phyloP scores from a whole-genome alignment of 2,113 vertebrate genomes.

The Macrotis lagotis region DNA sequence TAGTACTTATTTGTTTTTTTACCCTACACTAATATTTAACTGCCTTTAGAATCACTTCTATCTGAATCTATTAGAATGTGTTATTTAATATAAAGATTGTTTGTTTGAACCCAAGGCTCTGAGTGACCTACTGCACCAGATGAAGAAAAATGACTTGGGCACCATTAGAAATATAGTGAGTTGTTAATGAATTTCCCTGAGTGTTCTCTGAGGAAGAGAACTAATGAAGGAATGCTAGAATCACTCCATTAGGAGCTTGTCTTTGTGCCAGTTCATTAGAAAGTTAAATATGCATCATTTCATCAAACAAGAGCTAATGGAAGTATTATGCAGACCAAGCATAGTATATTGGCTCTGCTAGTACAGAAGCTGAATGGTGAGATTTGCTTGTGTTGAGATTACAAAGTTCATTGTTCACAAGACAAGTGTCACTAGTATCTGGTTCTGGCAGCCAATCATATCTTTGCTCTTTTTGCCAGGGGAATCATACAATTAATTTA shows the following conservation, averaged over 20 bases:
- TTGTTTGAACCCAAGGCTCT: neutral
- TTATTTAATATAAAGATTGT: neutral
- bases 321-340: neutral
- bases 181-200: neutral
- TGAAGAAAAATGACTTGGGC: neutral
- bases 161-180: neutral
- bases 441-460: neutral
- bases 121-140: neutral
- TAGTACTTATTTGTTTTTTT: neutral
- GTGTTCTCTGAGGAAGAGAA: neutral
- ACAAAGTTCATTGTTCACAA: neutral
- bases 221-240: neutral
- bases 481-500: neutral
- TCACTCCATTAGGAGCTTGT: neutral
- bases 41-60: neutral
- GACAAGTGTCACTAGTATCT: neutral
- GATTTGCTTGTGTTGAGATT: neutral
- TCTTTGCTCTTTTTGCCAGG: neutral
- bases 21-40: neutral
- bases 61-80: neutral
- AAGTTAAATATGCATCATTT: constrained; percentile 4
- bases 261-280: neutral
- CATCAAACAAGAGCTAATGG: neutral
- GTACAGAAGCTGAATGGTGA: neutral
- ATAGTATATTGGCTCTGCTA: neutral